These are phyloP conservation scores for Drosophila persimilis DNA, from an alignment of 1,140 invertebrate species.

Conservation along the genomic window DNA sequence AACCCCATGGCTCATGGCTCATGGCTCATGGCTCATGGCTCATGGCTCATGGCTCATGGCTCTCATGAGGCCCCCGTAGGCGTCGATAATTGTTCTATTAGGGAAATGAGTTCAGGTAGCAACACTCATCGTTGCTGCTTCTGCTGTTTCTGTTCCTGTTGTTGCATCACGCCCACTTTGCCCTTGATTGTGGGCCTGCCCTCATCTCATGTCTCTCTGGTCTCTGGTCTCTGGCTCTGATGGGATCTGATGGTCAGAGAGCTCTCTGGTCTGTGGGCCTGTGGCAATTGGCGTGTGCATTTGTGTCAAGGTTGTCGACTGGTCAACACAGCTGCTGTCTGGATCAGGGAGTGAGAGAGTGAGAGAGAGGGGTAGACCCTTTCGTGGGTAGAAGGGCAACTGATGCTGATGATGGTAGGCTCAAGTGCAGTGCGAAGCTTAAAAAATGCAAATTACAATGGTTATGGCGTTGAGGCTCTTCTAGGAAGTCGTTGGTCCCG, in stretches of 20 bases:
- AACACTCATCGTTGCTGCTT: conserved; percentile 6
- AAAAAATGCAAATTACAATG: conserved; percentile 53
- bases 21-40: too few relatives aligned
- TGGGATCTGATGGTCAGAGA: neutral
- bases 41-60: conserved; percentile 1
- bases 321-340: conserved; percentile 24
- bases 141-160: conserved; percentile 3
- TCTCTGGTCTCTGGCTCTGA: neutral
- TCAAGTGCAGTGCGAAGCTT: conserved; percentile 39
- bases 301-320: conserved; percentile 56
- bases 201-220: neutral
- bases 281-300: conserved; percentile 34
- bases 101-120: conserved; percentile 65
- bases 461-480: conserved; percentile 17
- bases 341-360: conserved; percentile 3
- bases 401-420: conserved; percentile 13
- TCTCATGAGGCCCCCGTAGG: conserved; percentile 30
- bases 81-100: conserved; percentile 78
- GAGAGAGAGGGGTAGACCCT: neutral
- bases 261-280: neutral
- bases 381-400: conserved; percentile 16
- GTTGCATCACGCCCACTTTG: conserved; percentile 1
- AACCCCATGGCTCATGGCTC: neutral
- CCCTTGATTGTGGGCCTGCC: conserved; percentile 20
- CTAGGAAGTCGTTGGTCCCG: conserved; percentile 32